phyloP scores from a whole-genome alignment of 2,113 vertebrate species.

The Hyla sarda region DNA sequence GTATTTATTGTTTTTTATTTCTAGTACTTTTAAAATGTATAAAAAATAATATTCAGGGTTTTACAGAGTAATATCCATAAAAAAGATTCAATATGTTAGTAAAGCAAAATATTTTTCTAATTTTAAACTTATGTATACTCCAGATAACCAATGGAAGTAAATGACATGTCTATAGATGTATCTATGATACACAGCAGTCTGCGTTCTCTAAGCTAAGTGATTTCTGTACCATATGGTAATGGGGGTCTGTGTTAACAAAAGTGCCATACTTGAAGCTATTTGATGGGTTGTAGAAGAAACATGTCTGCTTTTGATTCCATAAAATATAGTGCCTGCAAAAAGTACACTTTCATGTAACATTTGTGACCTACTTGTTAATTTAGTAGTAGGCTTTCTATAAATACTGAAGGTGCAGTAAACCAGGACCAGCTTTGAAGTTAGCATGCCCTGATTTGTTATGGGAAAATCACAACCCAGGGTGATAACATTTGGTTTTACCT shows the following conservation, averaged over 20 bases:
- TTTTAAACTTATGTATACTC: background rate
- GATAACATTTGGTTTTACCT: background rate
- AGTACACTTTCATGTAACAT: background rate
- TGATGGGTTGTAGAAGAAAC: background rate
- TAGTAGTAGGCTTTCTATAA: background rate
- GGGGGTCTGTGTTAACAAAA: background rate
- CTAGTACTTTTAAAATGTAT: too few relatives aligned
- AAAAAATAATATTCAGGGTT: too few relatives aligned
- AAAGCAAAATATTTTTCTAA: background rate
- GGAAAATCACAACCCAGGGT: background rate
- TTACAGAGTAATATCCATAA: background rate
- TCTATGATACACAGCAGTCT: background rate
- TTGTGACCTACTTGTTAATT: slow-evolving; percentile 4
- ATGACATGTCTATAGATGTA: background rate
- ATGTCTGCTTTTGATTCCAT: slow-evolving; percentile 3
- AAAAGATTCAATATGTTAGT: background rate
- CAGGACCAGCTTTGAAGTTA: background rate
- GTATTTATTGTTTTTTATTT: too few relatives aligned
- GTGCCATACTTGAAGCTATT: background rate
- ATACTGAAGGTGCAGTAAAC: background rate
- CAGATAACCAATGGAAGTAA: too few relatives aligned
- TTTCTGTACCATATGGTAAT: background rate
- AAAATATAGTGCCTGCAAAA: background rate
- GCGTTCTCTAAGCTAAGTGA: background rate
- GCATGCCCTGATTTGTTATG: background rate